These are phyloP conservation scores for Ctenicera cuprea DNA, from an alignment of 2,888 invertebrate species.

Conservation along the genomic window DNA sequence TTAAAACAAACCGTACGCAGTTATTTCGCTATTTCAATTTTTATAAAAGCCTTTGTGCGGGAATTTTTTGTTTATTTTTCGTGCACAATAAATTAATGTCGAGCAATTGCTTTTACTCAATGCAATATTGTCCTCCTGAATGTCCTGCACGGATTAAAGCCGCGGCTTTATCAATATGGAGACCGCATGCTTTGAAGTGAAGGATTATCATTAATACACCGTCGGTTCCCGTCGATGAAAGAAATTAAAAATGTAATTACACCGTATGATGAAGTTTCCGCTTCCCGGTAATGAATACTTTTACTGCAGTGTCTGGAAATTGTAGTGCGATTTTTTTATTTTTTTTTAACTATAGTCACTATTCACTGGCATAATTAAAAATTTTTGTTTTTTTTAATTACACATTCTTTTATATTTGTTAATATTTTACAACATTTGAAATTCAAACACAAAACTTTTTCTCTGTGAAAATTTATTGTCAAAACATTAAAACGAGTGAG, in stretches of 20 bases:
- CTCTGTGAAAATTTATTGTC: too few relatives aligned
- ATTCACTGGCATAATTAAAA: background rate
- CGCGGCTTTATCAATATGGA: slow-evolving; percentile 14
- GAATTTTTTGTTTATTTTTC: background rate
- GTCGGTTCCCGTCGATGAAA: background rate
- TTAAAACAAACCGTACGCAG: background rate
- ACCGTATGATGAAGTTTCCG: slow-evolving; percentile 24
- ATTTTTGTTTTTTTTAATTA: too few relatives aligned
- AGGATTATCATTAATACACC: slow-evolving; percentile 27
- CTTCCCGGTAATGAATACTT: too few relatives aligned
- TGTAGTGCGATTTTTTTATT: background rate
- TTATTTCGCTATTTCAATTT: background rate
- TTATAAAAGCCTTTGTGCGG: background rate
- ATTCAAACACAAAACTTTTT: too few relatives aligned
- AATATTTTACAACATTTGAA: too few relatives aligned
- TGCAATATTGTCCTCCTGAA: background rate
- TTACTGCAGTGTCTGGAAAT: too few relatives aligned
- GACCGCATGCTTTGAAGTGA: slow-evolving; percentile 19
- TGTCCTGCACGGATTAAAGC: slow-evolving; percentile 6
- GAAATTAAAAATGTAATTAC: slow-evolving; percentile 30
- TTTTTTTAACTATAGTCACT: too few relatives aligned
- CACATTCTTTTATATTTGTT: too few relatives aligned
- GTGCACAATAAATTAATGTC: background rate
- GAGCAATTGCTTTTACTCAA: slow-evolving; percentile 5
- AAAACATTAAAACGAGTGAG: too few relatives aligned